Evolutionary conservation across 2,113 vertebrate species (phyloP).

Genomic region (mouse (Mus musculus)): GRCm39 chr12:107004001-107004500

Average conservation of each 20-base stretch:
- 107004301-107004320: rapidly evolving
- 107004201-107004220: background rate
- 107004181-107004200: background rate
- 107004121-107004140: background rate
- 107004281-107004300: background rate
- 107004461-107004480: rapidly evolving
- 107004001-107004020: background rate
- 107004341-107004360: rapidly evolving
- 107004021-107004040: background rate
- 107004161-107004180: background rate
- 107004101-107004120: background rate
- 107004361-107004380: background rate
- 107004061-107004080: background rate
- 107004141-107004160: background rate
- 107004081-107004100: background rate
- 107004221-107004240: background rate
- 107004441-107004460: background rate
- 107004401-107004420: background rate
- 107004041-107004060: background rate
- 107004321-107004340: rapidly evolving
- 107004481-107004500: rapidly evolving
- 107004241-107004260: background rate
- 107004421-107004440: too few relatives aligned
- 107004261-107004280: background rate
- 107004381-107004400: too few relatives aligned